Evolutionary conservation across 2,113 vertebrate genomes (phyloP).

Genomic region (Pygoscelis antarcticus): DNA sequence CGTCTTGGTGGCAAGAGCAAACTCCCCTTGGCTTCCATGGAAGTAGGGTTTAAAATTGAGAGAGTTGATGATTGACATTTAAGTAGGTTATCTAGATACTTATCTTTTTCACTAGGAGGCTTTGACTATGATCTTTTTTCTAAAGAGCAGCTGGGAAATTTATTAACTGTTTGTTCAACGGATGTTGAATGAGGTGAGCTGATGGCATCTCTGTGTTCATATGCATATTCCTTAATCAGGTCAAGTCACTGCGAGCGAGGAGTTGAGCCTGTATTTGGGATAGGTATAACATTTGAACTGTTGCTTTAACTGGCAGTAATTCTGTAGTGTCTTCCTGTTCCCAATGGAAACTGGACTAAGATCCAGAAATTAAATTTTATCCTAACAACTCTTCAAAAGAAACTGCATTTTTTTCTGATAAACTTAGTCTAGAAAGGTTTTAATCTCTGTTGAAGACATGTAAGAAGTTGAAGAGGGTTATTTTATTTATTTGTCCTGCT

Average conservation of each 20-base stretch:
- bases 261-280: not conserved
- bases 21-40: not conserved
- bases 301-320: not conserved
- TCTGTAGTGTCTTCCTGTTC: not conserved
- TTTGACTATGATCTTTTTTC: not conserved
- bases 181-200: not conserved
- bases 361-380: not conserved
- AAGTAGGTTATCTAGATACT: not conserved
- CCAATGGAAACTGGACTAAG: not conserved
- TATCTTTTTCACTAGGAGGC: not conserved
- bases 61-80: not conserved
- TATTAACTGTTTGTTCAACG: not conserved
- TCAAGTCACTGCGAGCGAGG: not conserved
- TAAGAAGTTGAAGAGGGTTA: slow-evolving; percentile 25
- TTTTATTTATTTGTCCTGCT: slow-evolving; percentile 22
- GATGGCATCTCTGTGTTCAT: not conserved
- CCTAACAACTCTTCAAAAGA: not conserved
- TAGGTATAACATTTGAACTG: not conserved
- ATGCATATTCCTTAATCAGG: not conserved
- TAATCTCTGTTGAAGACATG: not conserved
- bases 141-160: not conserved
- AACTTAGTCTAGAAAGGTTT: not conserved
- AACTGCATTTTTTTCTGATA: not conserved
- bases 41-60: not conserved
- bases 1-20: not conserved